Evolutionary conservation across 1,140 invertebrate species (phyloP), one percentile per base, ranked within the genome.

Genomic region (Asobara japonica): DNA sequence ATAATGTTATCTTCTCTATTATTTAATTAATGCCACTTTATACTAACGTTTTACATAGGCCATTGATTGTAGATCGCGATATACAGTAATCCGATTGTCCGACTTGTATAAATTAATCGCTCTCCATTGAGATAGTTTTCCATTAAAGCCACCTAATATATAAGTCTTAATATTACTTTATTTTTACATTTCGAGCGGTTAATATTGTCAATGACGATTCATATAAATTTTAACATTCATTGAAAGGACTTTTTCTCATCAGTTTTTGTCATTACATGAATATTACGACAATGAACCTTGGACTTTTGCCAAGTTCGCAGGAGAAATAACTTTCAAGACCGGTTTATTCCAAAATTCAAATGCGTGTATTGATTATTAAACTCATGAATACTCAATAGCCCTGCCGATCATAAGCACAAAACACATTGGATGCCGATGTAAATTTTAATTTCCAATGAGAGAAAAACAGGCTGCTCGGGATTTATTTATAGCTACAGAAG

Each of bases 1-100:
- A 5, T 56, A 56, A 56, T 56, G n/a, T 30, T 30, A n/a, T 62
- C 31, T 62, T 61, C 11, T 6, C 3, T n/a, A 31, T 62, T 62
- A 74, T 76, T 75, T 76, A 74, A 76, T 79, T 75, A 77, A 78
- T 73, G 66, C 73, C 73, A 78, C 65, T 71, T 73, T 30, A 62
- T 72, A 45, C 72, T 79, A 75, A 78, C 72, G 75, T 74, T 76
- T 74, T 75, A 74, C 74, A 71, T 80, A 80, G 79, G 79, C 79
- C 79, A 79, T 80, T 80, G 79, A 80, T 77, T 80, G 77, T 80
- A 76, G 72, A 77, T 71, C 66, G 68, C 72, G 51, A 71, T 74
- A 67, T 73, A 73, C 56, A 45, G 48, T 1, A 60, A 61, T 29
- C 62, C n/a, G 31, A 72, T 74, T 64, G 70, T 45, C n/a, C 22